Percentiles rank a stretch among this genome's conserved stretches.
phyloP scores from a whole-genome alignment of 2,888 invertebrate genomes.

The Nycteola revayana region DNA sequence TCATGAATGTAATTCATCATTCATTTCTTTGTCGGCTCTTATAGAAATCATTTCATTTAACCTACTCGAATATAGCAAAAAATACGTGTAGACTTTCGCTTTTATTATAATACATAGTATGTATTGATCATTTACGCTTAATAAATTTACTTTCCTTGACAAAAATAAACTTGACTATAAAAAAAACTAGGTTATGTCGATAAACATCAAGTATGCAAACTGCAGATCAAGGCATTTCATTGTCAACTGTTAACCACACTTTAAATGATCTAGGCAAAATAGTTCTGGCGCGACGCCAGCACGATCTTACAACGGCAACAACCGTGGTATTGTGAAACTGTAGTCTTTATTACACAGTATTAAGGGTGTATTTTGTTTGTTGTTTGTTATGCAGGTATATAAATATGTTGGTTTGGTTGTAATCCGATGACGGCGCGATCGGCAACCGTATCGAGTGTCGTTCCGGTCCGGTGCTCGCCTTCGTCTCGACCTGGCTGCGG shows the following conservation, averaged over 20 bases:
- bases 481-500: conserved; percentile 44
- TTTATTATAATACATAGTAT: too few species aligned
- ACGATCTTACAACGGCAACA: conserved; percentile 30
- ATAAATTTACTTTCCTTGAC: too few species aligned
- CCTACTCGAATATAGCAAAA: too few species aligned
- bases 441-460: conserved; percentile 62
- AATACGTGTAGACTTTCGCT: too few species aligned
- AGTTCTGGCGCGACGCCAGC: conserved; percentile 48
- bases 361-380: conserved; percentile 25
- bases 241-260: conserved; percentile 41
- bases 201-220: conserved; percentile 20
- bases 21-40: too few species aligned
- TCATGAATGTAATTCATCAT: too few species aligned
- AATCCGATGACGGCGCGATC: conserved; percentile 58
- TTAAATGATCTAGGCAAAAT: conserved; percentile 51
- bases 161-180: background rate
- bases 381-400: conserved; percentile 6
- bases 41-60: too few species aligned
- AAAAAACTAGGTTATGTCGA: background rate
- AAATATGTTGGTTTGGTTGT: conserved; percentile 37
- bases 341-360: conserved; percentile 9
- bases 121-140: too few species aligned
- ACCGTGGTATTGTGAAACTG: background rate
- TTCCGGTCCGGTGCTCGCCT: conserved; percentile 56
- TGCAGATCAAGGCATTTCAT: conserved; percentile 27